Evolutionary conservation across 2,113 vertebrate species (phyloP).

Genomic region (Cepphus grylle): DNA sequence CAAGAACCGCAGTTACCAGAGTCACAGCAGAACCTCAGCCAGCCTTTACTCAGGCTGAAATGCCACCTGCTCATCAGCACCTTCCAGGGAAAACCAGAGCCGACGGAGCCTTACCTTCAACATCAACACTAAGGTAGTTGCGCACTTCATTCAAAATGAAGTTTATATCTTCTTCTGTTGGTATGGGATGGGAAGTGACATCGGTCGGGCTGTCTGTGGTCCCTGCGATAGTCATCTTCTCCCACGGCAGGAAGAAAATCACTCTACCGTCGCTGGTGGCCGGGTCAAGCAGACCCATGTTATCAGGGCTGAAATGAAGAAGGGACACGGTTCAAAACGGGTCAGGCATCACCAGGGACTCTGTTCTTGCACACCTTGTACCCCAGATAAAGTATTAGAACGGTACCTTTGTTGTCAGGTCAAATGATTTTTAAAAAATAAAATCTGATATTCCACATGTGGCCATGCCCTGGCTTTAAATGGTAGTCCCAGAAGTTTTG

Average conservation of each 20-base stretch:
- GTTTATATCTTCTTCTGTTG: slow-evolving; percentile 87
- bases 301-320: slow-evolving; percentile 84
- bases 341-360: background rate
- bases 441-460: fast-evolving
- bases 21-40: fast-evolving
- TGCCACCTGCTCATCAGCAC: fast-evolving
- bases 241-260: slow-evolving; percentile 98
- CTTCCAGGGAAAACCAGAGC: too few relatives aligned
- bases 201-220: slow-evolving; percentile 92
- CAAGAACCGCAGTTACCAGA: fast-evolving
- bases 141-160: slow-evolving; percentile 92
- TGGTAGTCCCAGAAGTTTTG: background rate
- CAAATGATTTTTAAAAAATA: background rate
- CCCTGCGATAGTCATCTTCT: slow-evolving; percentile 97
- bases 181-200: slow-evolving; percentile 86
- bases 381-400: background rate
- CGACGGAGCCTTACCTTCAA: slow-evolving; percentile 80
- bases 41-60: fast-evolving
- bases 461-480: background rate
- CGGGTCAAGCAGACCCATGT: slow-evolving; percentile 96
- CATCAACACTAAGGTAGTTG: slow-evolving; percentile 89
- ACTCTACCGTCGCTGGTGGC: slow-evolving; percentile 94
- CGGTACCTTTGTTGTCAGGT: fast-evolving
- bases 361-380: background rate
- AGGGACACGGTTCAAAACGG: background rate